A percentile compares a stretch with the other conserved stretches of the same genome.
Evolutionary conservation across 2,888 invertebrate genomes (phyloP).

Genomic region (Tenthredo scrophulariae): DNA sequence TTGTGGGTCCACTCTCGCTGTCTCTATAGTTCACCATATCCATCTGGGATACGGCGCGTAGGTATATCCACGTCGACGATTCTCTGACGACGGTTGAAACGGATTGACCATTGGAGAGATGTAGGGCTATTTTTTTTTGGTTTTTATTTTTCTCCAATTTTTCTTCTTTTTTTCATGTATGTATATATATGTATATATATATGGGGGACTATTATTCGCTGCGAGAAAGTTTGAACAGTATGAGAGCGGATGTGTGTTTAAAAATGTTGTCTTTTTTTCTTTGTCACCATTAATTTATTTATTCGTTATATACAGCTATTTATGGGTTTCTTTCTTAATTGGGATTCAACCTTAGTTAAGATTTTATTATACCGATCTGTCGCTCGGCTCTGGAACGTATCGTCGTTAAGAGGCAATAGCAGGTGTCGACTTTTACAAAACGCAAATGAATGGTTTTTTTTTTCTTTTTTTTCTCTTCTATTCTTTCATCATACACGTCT

Average conservation of each 20-base stretch:
- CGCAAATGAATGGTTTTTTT: conserved; percentile 17
- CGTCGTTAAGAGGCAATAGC: conserved; percentile 27
- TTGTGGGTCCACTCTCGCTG: conserved; percentile 69
- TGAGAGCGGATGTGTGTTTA: conserved; percentile 29
- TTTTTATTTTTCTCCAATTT: background rate
- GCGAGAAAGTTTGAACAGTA: conserved; percentile 36
- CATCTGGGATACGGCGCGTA: conserved; percentile 16
- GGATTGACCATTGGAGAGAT: conserved; percentile 25
- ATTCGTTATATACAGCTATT: conserved; percentile 24
- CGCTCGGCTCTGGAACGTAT: background rate
- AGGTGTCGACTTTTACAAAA: conserved; percentile 43
- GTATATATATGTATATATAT: background rate
- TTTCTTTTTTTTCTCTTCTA: background rate
- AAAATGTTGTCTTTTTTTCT: conserved; percentile 15
- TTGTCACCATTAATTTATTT: conserved; percentile 42
- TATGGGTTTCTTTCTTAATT: conserved; percentile 45
- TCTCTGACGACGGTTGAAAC: conserved; percentile 31
- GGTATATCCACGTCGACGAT: conserved; percentile 35
- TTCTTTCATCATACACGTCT: background rate
- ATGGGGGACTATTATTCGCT: conserved; percentile 32
- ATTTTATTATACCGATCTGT: conserved; percentile 48
- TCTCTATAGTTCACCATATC: conserved; percentile 56
- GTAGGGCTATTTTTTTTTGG: conserved; percentile 23
- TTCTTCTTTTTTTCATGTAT: background rate
- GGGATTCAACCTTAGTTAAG: conserved; percentile 35